phyloP scores from a whole-genome alignment of 2,113 vertebrate species.

The Alexandromys fortis region DNA sequence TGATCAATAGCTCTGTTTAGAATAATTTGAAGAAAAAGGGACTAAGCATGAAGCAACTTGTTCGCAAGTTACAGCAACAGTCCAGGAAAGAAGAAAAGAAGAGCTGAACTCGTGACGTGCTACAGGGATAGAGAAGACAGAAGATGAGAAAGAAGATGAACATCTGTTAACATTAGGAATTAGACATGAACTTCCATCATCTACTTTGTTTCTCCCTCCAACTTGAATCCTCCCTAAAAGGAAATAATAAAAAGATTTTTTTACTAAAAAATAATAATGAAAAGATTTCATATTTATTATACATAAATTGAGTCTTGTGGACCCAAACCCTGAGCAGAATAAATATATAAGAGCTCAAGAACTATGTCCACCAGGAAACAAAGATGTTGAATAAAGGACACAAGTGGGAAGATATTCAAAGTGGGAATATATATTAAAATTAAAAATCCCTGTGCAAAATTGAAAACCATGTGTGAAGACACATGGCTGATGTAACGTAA shows the following conservation, averaged over 20 bases:
- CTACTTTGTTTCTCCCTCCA: neutral
- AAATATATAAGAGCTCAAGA: constrained; percentile 39
- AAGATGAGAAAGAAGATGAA: neutral
- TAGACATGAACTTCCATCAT: neutral
- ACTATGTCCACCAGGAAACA: constrained; percentile 55
- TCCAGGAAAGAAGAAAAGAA: neutral
- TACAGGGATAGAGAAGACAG: neutral
- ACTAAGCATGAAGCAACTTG: neutral
- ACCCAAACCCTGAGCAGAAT: neutral
- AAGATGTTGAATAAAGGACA: constrained; percentile 16
- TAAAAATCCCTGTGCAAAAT: constrained; percentile 30
- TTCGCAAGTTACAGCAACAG: neutral
- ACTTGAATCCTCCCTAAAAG: neutral
- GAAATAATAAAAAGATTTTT: constrained; percentile 41
- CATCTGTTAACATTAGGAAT: constrained; percentile 37
- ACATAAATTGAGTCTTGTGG: neutral
- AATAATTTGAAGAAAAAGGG: neutral
- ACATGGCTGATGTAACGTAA: constrained; percentile 44
- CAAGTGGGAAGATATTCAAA: neutral
- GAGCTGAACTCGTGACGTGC: neutral
- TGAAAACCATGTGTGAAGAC: constrained; percentile 31
- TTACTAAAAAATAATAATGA: neutral
- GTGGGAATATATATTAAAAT: constrained; percentile 18
- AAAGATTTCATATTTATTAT: constrained; percentile 50
- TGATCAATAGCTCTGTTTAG: constrained; percentile 36